phyloP scores from a whole-genome alignment of 2,888 invertebrate genomes.

The Cephus nigrinus region DNA sequence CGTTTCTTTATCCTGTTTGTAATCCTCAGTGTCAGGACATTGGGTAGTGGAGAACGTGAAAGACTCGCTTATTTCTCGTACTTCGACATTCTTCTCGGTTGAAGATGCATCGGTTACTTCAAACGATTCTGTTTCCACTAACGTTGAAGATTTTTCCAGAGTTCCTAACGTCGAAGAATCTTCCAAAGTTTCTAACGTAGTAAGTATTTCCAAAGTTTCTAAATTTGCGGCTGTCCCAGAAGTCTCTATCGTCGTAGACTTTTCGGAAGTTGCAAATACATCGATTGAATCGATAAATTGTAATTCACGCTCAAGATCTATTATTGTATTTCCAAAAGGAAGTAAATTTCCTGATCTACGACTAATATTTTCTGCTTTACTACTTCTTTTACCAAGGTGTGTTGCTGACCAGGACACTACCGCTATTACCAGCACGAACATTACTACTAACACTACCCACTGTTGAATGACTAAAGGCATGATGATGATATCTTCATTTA shows the following conservation, averaged over 20 bases:
- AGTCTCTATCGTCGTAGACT: not conserved
- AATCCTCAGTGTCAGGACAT: not conserved
- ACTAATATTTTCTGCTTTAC: not conserved
- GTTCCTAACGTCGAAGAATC: not conserved
- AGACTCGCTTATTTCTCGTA: not conserved
- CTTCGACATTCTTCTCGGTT: not conserved
- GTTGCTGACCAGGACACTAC: slow-evolving; percentile 21
- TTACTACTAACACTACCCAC: slow-evolving; percentile 26
- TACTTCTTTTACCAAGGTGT: slow-evolving; percentile 21
- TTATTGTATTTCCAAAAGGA: not conserved
- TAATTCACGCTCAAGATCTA: not conserved
- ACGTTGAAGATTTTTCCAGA: too few relatives aligned
- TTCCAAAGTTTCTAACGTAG: not conserved
- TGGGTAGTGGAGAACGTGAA: not conserved
- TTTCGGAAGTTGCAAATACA: not conserved
- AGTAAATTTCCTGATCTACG: not conserved
- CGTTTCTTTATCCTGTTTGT: not conserved
- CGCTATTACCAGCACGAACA: slow-evolving; percentile 25
- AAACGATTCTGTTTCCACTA: not conserved
- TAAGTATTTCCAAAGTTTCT: not conserved
- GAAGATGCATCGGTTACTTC: not conserved
- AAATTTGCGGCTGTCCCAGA: not conserved
- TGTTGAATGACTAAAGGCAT: slow-evolving; percentile 12
- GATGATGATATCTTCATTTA: not conserved
- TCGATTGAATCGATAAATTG: not conserved